Conservation (phyloP, 2,888 invertebrate genomes). For the Hemithea aestivaria region DNA sequence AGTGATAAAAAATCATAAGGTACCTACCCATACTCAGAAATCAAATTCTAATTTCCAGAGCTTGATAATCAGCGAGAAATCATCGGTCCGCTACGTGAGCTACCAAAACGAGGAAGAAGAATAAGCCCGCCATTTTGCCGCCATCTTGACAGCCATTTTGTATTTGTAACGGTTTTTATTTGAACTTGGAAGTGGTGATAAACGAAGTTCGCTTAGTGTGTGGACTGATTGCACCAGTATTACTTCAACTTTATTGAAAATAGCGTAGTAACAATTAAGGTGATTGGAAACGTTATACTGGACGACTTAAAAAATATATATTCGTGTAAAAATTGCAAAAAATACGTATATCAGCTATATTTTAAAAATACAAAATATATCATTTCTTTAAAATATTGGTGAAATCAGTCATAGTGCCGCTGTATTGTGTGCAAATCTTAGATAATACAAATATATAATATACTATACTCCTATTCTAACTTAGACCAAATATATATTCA, state of each 20-base stretch:
- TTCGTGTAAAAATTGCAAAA: no score
- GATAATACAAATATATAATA: constrained; percentile 20
- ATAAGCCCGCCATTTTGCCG: constrained; percentile 44
- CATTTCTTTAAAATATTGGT: no score
- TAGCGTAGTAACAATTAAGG: no score
- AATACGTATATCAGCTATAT: no score
- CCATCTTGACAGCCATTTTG: constrained; percentile 49
- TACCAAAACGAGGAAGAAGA: constrained; percentile 96
- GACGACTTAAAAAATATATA: no score
- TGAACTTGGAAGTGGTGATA: constrained; percentile 35
- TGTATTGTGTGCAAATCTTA: constrained; percentile 25
- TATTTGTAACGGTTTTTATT: constrained; percentile 21
- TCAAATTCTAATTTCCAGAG: constrained; percentile 80
- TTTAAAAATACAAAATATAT: no score
- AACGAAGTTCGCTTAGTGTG: constrained; percentile 33
- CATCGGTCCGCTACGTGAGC: constrained; percentile 96
- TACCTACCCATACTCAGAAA: no score
- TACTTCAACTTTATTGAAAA: no score
- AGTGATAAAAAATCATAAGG: no score
- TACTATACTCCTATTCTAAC: constrained; percentile 14
- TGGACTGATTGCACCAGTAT: no score
- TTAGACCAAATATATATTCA: constrained; percentile 28
- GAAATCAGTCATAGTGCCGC: constrained; percentile 10
- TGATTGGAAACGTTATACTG: no score
- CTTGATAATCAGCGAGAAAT: constrained; percentile 92